Base-by-base conservation (phyloP, 2,888 invertebrate genomes). In the Caenorhabditis wallacei region DNA sequence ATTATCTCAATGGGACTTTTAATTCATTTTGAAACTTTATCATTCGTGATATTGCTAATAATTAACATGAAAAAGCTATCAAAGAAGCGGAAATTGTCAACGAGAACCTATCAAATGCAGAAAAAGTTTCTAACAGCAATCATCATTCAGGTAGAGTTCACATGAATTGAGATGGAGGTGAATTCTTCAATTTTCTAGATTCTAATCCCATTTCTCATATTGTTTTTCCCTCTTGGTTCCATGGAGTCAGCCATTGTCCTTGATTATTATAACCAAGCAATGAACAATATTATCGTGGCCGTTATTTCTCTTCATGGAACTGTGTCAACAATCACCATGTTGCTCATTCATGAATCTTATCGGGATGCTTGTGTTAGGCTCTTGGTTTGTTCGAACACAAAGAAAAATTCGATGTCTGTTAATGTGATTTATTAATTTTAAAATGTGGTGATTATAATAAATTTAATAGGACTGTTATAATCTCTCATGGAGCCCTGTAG, bases 321-420 rank as follows among this genome's bases (percentile, higher is more conserved):
- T n/a, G n/a, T 48, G 10, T 64, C 63, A 1, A 30, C 63, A 24
- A 26, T 64, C n/a, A 24, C 22, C 16, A 46, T 46, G 26, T 26
- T 64, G 11, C n/a, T 30, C 16, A 26, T 64, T 18, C 63, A 64
- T 26, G 8, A 16, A 16, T 48, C 63, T 3, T 64, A 64, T 48
- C 63, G 63, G 18, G 5, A 18, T 5, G 13, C 18, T 18, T 48
- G 46, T 13, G 4, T 5, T 16, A 40, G 11, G 13, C 13, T 30
- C 3, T 30, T 30, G 30, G n/a, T n/a, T n/a, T n/a, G n/a, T n/a
- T n/a, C n/a, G n/a, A n/a, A n/a, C n/a, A n/a, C n/a, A n/a, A n/a
- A n/a, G n/a, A n/a, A n/a, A n/a, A n/a, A n/a, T n/a, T n/a, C n/a
- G n/a, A n/a, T n/a, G n/a, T n/a, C n/a, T n/a, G n/a, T n/a, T n/a